Conservation (phyloP, 2,888 invertebrate species). For the Platycheirus rosarum region DNA sequence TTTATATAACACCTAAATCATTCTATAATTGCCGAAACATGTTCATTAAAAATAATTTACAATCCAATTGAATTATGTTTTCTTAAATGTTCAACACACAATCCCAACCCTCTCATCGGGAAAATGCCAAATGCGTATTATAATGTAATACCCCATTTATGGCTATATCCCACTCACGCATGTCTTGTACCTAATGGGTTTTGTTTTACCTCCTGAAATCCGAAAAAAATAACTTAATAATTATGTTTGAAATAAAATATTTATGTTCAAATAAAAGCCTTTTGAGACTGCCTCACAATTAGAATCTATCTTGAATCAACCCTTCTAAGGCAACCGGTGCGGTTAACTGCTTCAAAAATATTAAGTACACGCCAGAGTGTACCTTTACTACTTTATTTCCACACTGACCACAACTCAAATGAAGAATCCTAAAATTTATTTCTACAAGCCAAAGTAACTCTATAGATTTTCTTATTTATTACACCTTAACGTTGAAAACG, state of each 20-base stretch:
- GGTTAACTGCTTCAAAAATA: slow-evolving; percentile 5
- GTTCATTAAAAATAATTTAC: background rate
- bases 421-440: slow-evolving; percentile 16
- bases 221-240: background rate
- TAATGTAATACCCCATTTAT: background rate
- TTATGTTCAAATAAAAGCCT: background rate
- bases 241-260: slow-evolving; percentile 3
- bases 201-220: background rate
- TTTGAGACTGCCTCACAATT: background rate
- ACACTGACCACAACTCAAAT: slow-evolving; percentile 24
- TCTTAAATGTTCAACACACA: background rate
- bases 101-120: background rate
- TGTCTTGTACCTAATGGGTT: background rate
- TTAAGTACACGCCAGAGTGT: slow-evolving; percentile 38
- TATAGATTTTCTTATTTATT: slow-evolving; percentile 35
- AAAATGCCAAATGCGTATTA: background rate
- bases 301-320: background rate
- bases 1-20: background rate
- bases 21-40: background rate
- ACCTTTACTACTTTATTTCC: slow-evolving; percentile 20
- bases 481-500: slow-evolving; percentile 25
- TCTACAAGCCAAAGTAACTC: slow-evolving; percentile 20
- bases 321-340: slow-evolving; percentile 31
- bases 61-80: background rate
- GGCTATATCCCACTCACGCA: background rate